These are phyloP conservation scores for Meriones psammophilus DNA, from an alignment of 2,797 vertebrate species.

Conservation along the genomic window DNA sequence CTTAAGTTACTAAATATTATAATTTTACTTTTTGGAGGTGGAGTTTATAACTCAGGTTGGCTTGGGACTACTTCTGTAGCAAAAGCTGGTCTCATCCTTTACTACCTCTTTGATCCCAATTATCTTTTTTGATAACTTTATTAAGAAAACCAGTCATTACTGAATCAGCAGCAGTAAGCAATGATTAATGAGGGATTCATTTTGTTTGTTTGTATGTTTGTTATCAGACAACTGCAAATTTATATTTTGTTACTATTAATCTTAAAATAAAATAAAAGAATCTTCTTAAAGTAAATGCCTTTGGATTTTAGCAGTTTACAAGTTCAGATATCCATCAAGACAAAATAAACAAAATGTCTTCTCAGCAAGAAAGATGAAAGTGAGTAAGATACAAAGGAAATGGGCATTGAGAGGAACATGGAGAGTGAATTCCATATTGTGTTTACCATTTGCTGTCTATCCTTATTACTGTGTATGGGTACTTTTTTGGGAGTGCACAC, in stretches of 20 bases:
- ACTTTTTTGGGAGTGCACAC: too few species aligned
- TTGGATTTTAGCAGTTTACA: not conserved
- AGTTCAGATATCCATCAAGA: not conserved
- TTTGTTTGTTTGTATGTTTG: not conserved
- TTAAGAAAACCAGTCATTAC: conserved; percentile 15
- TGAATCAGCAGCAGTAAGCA: not conserved
- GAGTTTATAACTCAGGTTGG: not conserved
- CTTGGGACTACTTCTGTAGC: not conserved
- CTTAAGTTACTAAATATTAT: conserved; percentile 30
- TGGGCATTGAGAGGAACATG: not conserved
- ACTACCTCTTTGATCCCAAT: conserved; percentile 51
- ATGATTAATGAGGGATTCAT: not conserved
- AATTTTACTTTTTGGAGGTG: not conserved
- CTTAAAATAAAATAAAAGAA: conserved; percentile 10
- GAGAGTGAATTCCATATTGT: not conserved
- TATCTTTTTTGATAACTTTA: not conserved
- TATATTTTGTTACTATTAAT: not conserved
- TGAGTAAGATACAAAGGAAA: not conserved
- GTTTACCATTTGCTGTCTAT: not conserved
- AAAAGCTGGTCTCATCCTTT: not conserved
- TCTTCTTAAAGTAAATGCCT: not conserved
- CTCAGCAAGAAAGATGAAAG: not conserved
- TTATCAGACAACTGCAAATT: conserved; percentile 10
- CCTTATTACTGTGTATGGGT: not conserved
- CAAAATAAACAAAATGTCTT: not conserved